Evolutionary conservation across 2,113 vertebrate genomes (phyloP).

Genomic region (Gasterosteus nipponicus): DNA sequence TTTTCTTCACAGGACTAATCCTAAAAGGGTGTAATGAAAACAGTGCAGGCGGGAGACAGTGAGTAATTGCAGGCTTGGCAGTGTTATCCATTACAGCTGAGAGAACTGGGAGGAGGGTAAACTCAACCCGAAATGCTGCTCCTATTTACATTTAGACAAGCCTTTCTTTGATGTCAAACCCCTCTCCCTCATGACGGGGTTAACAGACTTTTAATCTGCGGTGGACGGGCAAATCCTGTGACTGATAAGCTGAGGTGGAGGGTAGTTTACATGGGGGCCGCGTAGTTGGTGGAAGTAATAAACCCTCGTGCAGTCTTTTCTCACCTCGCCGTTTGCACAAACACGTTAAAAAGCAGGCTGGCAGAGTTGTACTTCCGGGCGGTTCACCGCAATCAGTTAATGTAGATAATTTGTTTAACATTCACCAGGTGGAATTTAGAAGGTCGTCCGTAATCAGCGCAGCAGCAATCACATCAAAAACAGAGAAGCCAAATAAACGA

Average conservation of each 20-base stretch:
- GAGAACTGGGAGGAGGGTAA: constrained; percentile 53
- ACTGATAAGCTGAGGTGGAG: constrained; percentile 37
- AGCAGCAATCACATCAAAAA: constrained; percentile 30
- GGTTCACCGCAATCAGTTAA: constrained; percentile 58
- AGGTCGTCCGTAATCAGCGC: constrained; percentile 56
- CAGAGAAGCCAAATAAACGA: background rate
- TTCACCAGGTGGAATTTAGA: constrained; percentile 21
- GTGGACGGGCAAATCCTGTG: constrained; percentile 48
- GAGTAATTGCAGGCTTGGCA: constrained; percentile 80
- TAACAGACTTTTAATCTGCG: constrained; percentile 75
- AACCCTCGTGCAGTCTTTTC: constrained; percentile 1
- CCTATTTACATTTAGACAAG: constrained; percentile 84
- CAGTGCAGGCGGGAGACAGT: constrained; percentile 71
- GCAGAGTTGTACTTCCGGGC: constrained; percentile 13
- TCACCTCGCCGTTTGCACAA: constrained; percentile 22
- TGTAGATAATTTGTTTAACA: constrained; percentile 48
- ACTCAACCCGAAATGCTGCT: constrained; percentile 61
- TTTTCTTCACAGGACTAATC: constrained; percentile 51
- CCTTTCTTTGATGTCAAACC: constrained; percentile 45
- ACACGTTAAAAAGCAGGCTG: constrained; percentile 35
- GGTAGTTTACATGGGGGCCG: constrained; percentile 2
- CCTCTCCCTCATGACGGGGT: constrained; percentile 60
- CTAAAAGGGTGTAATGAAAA: constrained; percentile 77
- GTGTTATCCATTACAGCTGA: constrained; percentile 78
- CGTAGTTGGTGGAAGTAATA: constrained; percentile 35